Evolutionary conservation across 1,140 invertebrate genomes (phyloP).

Genomic region (Caenorhabditis tropicalis): DNA sequence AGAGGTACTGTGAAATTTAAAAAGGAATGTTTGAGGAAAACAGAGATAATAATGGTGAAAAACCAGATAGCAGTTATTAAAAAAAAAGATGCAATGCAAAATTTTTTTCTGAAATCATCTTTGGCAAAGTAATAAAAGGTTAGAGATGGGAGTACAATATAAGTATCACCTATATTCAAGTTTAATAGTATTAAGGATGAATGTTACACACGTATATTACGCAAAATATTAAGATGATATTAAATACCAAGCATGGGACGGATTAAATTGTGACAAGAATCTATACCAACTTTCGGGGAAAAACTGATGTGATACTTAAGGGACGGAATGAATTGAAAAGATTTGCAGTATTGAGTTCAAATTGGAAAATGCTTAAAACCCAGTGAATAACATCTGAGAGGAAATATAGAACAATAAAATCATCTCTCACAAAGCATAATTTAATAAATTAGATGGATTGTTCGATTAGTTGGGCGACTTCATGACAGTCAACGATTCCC

Average conservation of each 20-base stretch:
- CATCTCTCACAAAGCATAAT: neutral
- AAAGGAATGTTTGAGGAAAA: neutral
- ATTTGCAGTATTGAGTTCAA: constrained; percentile 39
- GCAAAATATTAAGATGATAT: constrained; percentile 17
- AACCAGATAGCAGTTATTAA: neutral
- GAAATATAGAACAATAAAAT: constrained; percentile 6
- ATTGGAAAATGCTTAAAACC: constrained; percentile 2
- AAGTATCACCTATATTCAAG: too few species aligned
- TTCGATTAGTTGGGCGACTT: neutral
- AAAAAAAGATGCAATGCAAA: neutral
- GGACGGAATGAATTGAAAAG: constrained; percentile 1
- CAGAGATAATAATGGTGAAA: neutral
- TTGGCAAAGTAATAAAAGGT: neutral
- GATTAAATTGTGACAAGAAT: constrained; percentile 31
- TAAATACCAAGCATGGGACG: constrained; percentile 9
- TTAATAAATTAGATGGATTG: constrained; percentile 25
- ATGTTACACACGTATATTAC: constrained; percentile 13
- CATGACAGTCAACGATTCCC: neutral
- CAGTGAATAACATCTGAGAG: neutral
- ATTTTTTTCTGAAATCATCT: constrained; percentile 4
- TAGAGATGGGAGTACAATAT: constrained; percentile 2
- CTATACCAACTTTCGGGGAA: neutral
- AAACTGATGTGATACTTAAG: constrained; percentile 25
- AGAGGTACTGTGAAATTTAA: neutral
- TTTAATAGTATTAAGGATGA: neutral